These are phyloP conservation scores for Lepidotrigona ventralis DNA, from an alignment of 1,140 invertebrate genomes.

Conservation along the genomic window DNA sequence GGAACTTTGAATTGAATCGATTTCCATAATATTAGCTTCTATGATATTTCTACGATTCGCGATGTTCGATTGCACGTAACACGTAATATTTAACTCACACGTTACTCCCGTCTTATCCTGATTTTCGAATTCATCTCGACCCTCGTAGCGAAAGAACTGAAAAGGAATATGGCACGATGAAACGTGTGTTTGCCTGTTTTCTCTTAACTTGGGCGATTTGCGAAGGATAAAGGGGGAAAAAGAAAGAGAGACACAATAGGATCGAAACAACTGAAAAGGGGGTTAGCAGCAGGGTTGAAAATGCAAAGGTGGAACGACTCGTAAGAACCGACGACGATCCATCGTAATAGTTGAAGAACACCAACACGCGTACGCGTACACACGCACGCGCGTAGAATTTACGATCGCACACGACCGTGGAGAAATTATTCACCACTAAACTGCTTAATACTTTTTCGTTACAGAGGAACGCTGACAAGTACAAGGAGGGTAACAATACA, in stretches of 20 bases:
- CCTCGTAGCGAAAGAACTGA: no score
- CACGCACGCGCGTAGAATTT: neutral
- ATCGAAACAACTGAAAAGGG: neutral
- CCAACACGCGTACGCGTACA: neutral
- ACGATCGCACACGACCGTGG: neutral
- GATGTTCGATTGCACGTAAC: no score
- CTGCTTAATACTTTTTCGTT: conserved; percentile 23
- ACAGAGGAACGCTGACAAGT: conserved; percentile 2
- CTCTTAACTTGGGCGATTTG: neutral
- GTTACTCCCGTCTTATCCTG: no score
- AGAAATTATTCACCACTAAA: conserved; percentile 36
- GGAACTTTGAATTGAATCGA: no score
- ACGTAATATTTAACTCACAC: no score
- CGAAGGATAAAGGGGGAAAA: neutral
- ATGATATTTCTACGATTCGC: no score
- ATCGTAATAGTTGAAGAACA: no score
- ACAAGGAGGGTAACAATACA: conserved; percentile 29
- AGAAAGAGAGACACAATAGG: neutral
- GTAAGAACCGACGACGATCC: neutral
- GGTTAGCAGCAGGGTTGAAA: neutral
- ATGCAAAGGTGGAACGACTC: neutral
- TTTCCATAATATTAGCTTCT: no score
- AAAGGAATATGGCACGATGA: no score
- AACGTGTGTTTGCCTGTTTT: neutral
- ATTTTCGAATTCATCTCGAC: no score